Evolutionary conservation across 2,113 vertebrate species (phyloP), one percentile per base, ranked within the genome.

Genomic region (Syrrhaptes paradoxus): DNA sequence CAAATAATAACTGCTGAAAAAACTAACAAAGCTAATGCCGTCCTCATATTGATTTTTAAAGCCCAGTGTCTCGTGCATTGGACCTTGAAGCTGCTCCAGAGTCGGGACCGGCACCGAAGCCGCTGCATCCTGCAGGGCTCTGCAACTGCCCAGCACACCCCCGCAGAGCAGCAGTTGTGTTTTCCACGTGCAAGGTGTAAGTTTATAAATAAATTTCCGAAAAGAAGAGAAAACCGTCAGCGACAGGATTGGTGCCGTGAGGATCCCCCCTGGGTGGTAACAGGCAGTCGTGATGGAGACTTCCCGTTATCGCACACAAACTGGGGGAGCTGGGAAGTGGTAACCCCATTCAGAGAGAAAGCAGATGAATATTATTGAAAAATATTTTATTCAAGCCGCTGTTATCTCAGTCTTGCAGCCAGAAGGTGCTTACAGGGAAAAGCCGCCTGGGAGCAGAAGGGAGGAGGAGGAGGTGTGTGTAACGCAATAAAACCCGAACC

Each of bases 401-500:
- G 46, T 48, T 80, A 17, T 19, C 79, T 85, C 24, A 0, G 34
- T 11, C 21, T 34, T 46, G 36, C 89, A 93, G 61, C 34, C 80
- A 91, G 91, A 74, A 96, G 85, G 92, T 78, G 58, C 73, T 91
- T 7, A 10, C 51, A 75, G 91, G 74, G 63, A 74, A 49, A 78
- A 25, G 58, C 55, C 78, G 77, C n/a, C 5, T 0, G 25, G 79
- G 74, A 90, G 84, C 84, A 77, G 80, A 41, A 20, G 9, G 75
- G 76, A 59, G 93, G 84, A 36, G 36, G 36, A 87, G 91, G 95
- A 94, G 95, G 84, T 85, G 89, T 89, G 57, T 43, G 90, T 43
- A 83, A 32, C 1, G 3, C 29, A 51, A 34, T 21, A 86, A 87
- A 72, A 52, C 84, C 89, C 28, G n/a, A 78, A n/a, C 82, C 90